These are phyloP conservation scores for Plotosus lineatus DNA, from an alignment of 2,113 vertebrate genomes.

Conservation along the genomic window DNA sequence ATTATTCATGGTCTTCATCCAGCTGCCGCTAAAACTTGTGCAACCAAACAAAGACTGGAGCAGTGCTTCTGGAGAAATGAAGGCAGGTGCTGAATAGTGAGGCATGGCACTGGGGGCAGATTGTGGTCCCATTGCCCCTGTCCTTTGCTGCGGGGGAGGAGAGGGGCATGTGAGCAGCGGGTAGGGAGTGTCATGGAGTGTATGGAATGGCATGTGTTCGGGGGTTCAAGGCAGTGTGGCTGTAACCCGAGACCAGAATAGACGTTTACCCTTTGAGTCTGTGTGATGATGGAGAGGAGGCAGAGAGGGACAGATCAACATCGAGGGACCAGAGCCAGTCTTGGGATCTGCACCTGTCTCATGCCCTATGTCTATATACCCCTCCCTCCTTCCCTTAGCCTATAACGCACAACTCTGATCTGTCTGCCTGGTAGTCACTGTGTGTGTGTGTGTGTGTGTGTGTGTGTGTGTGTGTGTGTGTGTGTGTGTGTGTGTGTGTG, in stretches of 20 bases:
- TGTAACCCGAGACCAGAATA: conserved; percentile 80
- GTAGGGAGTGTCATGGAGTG: conserved; percentile 65
- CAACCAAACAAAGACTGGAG: conserved; percentile 70
- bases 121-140: conserved; percentile 55
- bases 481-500: conserved; percentile 43
- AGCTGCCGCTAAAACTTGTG: conserved; percentile 67
- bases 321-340: conserved; percentile 60
- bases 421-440: conserved; percentile 50
- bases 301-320: conserved; percentile 73
- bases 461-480: conserved; percentile 19
- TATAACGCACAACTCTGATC: conserved; percentile 19
- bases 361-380: conserved; percentile 58
- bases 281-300: conserved; percentile 52
- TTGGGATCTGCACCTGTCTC: conserved; percentile 51
- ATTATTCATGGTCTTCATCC: conserved; percentile 38
- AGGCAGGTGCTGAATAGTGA: conserved; percentile 61
- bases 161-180: conserved; percentile 65
- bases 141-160: conserved; percentile 54
- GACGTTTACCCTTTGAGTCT: conserved; percentile 80
- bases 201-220: conserved; percentile 72
- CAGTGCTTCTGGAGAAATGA: conserved; percentile 55
- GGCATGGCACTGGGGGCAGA: conserved; percentile 12
- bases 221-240: conserved; percentile 75
- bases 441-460: conserved; percentile 24
- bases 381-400: conserved; percentile 31